Conservation (phyloP, 2,797 vertebrate genomes). For the Rhynchonycteris naso region DNA sequence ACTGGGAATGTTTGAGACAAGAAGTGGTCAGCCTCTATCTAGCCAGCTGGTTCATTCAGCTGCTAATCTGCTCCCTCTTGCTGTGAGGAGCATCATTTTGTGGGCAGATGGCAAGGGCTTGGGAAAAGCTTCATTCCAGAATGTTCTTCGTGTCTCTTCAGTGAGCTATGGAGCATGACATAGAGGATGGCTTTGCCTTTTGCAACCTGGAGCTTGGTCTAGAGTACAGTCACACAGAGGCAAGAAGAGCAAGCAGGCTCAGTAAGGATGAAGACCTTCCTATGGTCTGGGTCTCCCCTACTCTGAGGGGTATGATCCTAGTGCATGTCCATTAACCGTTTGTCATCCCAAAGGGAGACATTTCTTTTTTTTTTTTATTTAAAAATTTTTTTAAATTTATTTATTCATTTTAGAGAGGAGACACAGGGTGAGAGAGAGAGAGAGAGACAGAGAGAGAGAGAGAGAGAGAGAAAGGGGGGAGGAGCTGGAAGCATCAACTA, state of each 20-base stretch:
- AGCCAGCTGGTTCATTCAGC: not conserved
- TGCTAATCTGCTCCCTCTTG: not conserved
- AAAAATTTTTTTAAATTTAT: too few species aligned
- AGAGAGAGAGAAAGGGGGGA: too few species aligned
- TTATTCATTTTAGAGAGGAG: too few species aligned
- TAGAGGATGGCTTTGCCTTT: not conserved
- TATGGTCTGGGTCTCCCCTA: not conserved
- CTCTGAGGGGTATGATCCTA: not conserved
- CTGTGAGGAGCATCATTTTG: not conserved
- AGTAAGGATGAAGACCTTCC: not conserved
- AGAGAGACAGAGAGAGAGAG: too few species aligned
- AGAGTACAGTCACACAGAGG: not conserved
- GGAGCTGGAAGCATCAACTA: too few species aligned
- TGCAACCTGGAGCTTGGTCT: not conserved
- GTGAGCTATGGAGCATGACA: not conserved
- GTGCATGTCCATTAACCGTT: not conserved
- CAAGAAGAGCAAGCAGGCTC: not conserved
- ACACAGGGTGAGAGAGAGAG: too few species aligned
- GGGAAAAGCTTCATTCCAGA: constrained; percentile 12
- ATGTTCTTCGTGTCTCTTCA: not conserved
- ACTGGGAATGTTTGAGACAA: not conserved
- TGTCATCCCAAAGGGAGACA: not conserved
- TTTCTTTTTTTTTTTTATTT: too few species aligned
- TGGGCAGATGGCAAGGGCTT: not conserved
- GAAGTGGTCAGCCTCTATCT: not conserved